Base-by-base conservation (phyloP, 2,797 vertebrate species). In the Fundulus diaphanus region DNA sequence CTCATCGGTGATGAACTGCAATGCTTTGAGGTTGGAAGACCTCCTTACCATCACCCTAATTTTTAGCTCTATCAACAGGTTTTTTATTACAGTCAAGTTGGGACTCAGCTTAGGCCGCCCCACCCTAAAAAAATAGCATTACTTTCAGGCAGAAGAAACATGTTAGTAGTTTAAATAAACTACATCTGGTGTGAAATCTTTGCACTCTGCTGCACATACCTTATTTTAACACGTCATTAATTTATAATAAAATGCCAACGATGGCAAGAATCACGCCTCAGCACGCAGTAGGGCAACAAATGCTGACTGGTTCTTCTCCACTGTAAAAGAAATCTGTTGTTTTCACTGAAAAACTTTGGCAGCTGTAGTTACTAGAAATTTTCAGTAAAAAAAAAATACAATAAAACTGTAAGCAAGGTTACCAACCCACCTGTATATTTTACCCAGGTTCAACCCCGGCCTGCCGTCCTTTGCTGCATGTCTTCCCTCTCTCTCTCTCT, bases 181-280 rank as follows among this genome's bases (percentile, higher is more conserved):
- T 15, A 65, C 5, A 42, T 5, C 24, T 6, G 20, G 11, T 66
- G 29, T 27, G 20, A 63, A 37, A 35, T 61, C 13, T 63, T 63
- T 24, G 35, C 35, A 37, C 33, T 6, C 5, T 6, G 22, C 40
- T 66, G 37, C 7, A 42, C 5, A 66, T 16, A 15, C 22, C 11
- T 42, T 42, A 66, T 42, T n/a, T 27, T 31, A 72, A 18, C 29
- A 35, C 8, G 27, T 27, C 2, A 65, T 37, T 57, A 61, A 76
- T 68, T 54, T 68, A 22, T 79, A 51, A 51, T 73, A 48, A 78
- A 18, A 46, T 74, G 52, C 40, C 46, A 22, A 42, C n/a, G 51
- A 29, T 27, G 15, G 42, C 44, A 69, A 49, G 48, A 72, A 76
- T 57, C 5, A 54, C 54, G 27, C 35, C n/a, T 61, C 35, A 78